A percentile compares a stretch with the other conserved stretches of the same genome.
phyloP scores from a whole-genome alignment of 1,140 invertebrate genomes.

The Drosophila littoralis region DNA sequence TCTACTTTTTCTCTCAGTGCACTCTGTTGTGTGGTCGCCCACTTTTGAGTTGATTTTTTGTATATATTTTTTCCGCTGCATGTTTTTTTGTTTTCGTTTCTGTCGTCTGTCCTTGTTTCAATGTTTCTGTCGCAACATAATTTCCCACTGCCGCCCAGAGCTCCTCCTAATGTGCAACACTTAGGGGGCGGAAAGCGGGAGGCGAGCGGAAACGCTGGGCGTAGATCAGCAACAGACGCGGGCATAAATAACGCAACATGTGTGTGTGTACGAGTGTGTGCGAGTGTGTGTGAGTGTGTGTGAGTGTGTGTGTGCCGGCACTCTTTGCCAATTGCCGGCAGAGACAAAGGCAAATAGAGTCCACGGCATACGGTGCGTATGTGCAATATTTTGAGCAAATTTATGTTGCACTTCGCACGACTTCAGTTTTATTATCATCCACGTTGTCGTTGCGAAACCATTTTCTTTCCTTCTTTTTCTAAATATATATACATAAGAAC shows the following conservation, averaged over 20 bases:
- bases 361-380: slow-evolving; percentile 64
- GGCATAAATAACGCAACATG: slow-evolving; percentile 43
- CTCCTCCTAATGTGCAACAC: slow-evolving; percentile 6
- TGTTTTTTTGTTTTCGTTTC: slow-evolving; percentile 52
- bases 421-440: slow-evolving; percentile 77
- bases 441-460: slow-evolving; percentile 32
- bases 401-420: slow-evolving; percentile 79
- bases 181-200: neutral
- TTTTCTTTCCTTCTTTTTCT: slow-evolving; percentile 29
- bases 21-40: slow-evolving; percentile 70
- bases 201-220: neutral
- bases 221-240: slow-evolving; percentile 34
- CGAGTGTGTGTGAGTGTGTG: slow-evolving; percentile 7
- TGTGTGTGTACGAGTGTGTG: neutral
- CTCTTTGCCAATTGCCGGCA: slow-evolving; percentile 47
- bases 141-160: slow-evolving; percentile 12
- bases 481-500: too few relatives aligned
- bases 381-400: slow-evolving; percentile 76
- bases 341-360: slow-evolving; percentile 49
- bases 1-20: slow-evolving; percentile 54
- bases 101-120: slow-evolving; percentile 68
- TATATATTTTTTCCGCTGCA: slow-evolving; percentile 34
- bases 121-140: slow-evolving; percentile 74
- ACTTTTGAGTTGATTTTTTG: slow-evolving; percentile 41
- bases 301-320: slow-evolving; percentile 26